phyloP scores from a whole-genome alignment of 2,797 vertebrate species.

The Enteromius mattozi region DNA sequence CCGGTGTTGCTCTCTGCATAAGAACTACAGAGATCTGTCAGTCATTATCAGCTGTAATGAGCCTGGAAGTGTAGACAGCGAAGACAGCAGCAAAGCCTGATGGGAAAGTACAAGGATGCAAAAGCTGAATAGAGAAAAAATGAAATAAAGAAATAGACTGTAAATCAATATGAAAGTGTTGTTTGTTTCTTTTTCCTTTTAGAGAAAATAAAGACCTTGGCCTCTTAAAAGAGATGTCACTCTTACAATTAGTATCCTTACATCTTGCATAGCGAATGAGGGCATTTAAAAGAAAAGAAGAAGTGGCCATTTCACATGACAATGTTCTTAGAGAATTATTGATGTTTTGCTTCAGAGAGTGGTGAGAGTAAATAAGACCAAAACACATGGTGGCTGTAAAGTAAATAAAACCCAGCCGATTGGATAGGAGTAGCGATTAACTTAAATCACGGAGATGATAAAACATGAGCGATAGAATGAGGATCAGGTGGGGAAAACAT shows the following conservation, averaged over 20 bases:
- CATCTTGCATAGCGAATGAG: slow-evolving; percentile 9
- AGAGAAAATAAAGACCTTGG: slow-evolving; percentile 24
- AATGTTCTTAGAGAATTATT: slow-evolving; percentile 58
- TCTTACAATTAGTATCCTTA: slow-evolving; percentile 41
- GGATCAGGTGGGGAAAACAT: slow-evolving; percentile 10
- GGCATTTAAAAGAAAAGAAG: slow-evolving; percentile 37
- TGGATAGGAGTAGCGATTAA: slow-evolving; percentile 54
- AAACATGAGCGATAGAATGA: slow-evolving; percentile 1
- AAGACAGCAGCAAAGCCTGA: slow-evolving; percentile 8
- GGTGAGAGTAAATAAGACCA: slow-evolving; percentile 62
- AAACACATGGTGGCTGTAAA: slow-evolving; percentile 48
- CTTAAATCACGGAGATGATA: slow-evolving; percentile 49
- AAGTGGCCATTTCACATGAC: slow-evolving; percentile 11
- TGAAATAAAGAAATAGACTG: slow-evolving; percentile 9
- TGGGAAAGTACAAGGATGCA: not conserved
- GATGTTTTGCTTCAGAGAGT: slow-evolving; percentile 51
- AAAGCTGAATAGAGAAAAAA: not conserved
- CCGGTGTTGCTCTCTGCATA: not conserved
- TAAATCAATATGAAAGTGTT: slow-evolving; percentile 23
- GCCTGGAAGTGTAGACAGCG: not conserved
- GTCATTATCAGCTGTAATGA: slow-evolving; percentile 14
- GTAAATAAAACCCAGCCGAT: slow-evolving; percentile 67
- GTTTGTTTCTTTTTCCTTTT: slow-evolving; percentile 31
- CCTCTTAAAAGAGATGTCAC: slow-evolving; percentile 47
- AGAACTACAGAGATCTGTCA: not conserved